Evolutionary conservation across 2,888 invertebrate genomes (phyloP), one percentile per base, ranked within the genome.

Genomic region (Anticlea derivata): DNA sequence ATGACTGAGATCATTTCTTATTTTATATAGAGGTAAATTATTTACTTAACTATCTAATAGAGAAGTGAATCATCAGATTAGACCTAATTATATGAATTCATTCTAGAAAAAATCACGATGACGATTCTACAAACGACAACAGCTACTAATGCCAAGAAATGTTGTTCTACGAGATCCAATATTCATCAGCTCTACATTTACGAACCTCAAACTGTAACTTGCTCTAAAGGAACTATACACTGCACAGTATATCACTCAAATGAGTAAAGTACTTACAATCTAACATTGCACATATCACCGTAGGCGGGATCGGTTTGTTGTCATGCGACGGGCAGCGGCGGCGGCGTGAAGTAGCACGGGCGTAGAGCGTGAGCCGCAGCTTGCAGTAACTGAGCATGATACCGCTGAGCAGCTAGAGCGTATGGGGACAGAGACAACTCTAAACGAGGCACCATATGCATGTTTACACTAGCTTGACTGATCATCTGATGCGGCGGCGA

Each of bases 241-340:
- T 47, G 38, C 50, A 50, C 46, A 40, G 23, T 17, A 11, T 29
- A 33, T 43, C 46, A 47, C 46, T 48, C 23, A 30, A 50, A 11
- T 27, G 11, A 26, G 43, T 27, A 33, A 20, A 52, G 79, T 89
- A 89, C 90, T 90, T 89, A 90, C 90, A 89, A 86, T 86, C 87
- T 89, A 89, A 78, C 83, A 90, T 90, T 90, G 90, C 90, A 90
- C 90, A 82, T 73, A 65, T 79, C 68, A 50, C 54, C 49, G 48
- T 52, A 58, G 58, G 67, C 78, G 69, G 69, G 75, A 74, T 75
- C 75, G 78, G 67, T 65, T 68, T 39, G 71, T 51, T 78, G 90
- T 89, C 89, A 89, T 85, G 89, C 89, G 68, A 89, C 89, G 49
- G 87, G 78, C 41, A 87, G 75, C 66, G 82, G 83, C 63, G 80